Conservation (phyloP, 2,888 invertebrate genomes). For the Melieria crassipennis region DNA sequence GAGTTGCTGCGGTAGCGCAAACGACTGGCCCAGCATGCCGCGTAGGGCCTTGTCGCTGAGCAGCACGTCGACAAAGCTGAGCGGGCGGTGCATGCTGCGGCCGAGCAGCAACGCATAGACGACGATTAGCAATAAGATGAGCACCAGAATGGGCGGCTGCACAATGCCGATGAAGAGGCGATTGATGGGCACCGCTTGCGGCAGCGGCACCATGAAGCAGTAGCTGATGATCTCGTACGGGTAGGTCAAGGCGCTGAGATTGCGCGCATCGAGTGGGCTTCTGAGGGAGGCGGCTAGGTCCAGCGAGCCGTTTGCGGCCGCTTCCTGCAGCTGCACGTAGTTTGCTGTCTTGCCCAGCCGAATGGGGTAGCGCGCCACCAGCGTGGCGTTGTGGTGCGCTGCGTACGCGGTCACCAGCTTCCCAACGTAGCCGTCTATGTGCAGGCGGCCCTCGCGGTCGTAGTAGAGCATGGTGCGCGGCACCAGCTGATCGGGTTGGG, state of each 20-base stretch:
- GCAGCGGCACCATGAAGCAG: conserved; percentile 25
- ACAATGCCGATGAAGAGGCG: conserved; percentile 22
- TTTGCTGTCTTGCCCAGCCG: conserved; percentile 13
- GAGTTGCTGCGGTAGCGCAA: conserved; percentile 37
- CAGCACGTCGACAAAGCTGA: conserved; percentile 18
- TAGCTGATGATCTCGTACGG: conserved; percentile 13
- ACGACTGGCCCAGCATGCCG: conserved; percentile 49
- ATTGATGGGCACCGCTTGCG: conserved; percentile 15
- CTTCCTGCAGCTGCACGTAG: neutral
- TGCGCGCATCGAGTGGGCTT: neutral
- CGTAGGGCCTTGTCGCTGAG: conserved; percentile 46
- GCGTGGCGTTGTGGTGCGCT: conserved; percentile 43
- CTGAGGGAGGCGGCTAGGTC: conserved; percentile 4
- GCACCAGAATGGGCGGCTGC: conserved; percentile 2
- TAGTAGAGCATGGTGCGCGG: conserved; percentile 45
- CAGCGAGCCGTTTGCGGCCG: conserved; percentile 10
- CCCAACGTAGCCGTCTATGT: conserved; percentile 43
- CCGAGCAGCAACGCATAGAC: conserved; percentile 18
- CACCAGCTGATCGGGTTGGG: conserved; percentile 37
- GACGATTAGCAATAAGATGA: neutral
- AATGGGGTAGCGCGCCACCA: neutral
- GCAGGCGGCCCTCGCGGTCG: conserved; percentile 7
- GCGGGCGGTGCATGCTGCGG: neutral
- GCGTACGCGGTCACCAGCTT: conserved; percentile 42
- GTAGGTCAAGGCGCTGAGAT: neutral